phyloP scores from a whole-genome alignment of 2,797 vertebrate genomes.

The Phrynocephalus forsythii region DNA sequence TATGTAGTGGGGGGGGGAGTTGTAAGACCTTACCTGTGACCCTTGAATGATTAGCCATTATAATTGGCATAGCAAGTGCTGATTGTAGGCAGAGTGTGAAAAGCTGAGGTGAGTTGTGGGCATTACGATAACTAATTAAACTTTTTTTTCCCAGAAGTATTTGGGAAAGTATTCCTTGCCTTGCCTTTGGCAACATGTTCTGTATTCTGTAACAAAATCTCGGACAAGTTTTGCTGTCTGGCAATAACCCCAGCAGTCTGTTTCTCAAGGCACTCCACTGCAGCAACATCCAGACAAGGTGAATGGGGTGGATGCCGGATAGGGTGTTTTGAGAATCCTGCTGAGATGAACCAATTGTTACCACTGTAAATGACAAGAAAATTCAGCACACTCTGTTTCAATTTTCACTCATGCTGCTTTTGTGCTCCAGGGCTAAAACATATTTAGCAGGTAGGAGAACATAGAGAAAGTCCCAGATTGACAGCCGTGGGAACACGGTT shows the following conservation, averaged over 20 bases:
- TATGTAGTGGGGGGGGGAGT: neutral
- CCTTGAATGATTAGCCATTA: conserved; percentile 27
- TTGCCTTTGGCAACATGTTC: conserved; percentile 39
- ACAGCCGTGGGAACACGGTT: conserved; percentile 6
- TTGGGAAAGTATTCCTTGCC: conserved; percentile 26
- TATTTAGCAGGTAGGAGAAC: conserved; percentile 27
- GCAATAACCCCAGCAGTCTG: conserved; percentile 4
- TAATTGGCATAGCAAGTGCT: conserved; percentile 12
- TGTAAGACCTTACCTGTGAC: conserved; percentile 24
- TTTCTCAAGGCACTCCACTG: neutral
- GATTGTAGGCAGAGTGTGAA: neutral
- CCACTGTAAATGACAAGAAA: conserved; percentile 34
- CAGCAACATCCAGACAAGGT: neutral
- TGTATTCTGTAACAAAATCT: conserved; percentile 34
- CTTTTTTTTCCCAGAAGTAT: conserved; percentile 23
- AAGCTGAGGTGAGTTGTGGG: conserved; percentile 14
- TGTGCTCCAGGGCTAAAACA: conserved; percentile 42
- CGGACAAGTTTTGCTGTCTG: conserved; percentile 10
- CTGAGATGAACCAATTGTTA: conserved; percentile 37
- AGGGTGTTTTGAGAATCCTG: conserved; percentile 28
- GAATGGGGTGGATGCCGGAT: neutral
- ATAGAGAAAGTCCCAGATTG: conserved; percentile 6
- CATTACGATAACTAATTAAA: conserved; percentile 36
- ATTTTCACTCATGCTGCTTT: conserved; percentile 37
- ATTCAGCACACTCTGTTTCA: conserved; percentile 31